phyloP scores from a whole-genome alignment of 2,888 invertebrate genomes.

The Drepanosiphum platanoidis region DNA sequence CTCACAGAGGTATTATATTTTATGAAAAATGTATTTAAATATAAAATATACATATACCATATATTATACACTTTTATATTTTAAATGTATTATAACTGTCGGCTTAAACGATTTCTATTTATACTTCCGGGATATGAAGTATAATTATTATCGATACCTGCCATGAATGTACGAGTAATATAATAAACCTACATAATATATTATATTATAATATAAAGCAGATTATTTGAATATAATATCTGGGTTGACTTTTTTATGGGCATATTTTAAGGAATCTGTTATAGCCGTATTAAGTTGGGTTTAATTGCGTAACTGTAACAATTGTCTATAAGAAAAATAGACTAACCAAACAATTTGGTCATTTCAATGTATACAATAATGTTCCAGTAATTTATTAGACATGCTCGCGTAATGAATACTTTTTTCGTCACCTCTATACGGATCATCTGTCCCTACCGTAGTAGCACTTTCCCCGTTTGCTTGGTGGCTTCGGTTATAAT shows the following conservation, averaged over 20 bases:
- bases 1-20: conserved; percentile 18
- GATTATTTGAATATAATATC: conserved; percentile 14
- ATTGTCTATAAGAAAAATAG: background rate
- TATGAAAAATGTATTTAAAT: background rate
- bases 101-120: background rate
- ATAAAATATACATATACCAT: background rate
- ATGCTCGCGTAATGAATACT: conserved; percentile 55
- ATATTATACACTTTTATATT: no score
- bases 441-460: conserved; percentile 54
- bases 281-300: background rate
- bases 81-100: conserved; percentile 16
- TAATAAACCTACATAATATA: no score
- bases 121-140: background rate
- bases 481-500: conserved; percentile 15
- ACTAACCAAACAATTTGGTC: conserved; percentile 45
- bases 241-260: background rate
- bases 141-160: background rate
- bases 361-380: conserved; percentile 11
- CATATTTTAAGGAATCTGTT: conserved; percentile 28
- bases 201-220: background rate
- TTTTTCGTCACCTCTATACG: conserved; percentile 51
- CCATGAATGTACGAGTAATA: no score
- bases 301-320: conserved; percentile 17
- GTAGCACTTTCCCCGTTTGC: conserved; percentile 49
- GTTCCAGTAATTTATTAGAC: conserved; percentile 53